phyloP scores from a whole-genome alignment of 2,113 vertebrate species.

The Struthio camelus region DNA sequence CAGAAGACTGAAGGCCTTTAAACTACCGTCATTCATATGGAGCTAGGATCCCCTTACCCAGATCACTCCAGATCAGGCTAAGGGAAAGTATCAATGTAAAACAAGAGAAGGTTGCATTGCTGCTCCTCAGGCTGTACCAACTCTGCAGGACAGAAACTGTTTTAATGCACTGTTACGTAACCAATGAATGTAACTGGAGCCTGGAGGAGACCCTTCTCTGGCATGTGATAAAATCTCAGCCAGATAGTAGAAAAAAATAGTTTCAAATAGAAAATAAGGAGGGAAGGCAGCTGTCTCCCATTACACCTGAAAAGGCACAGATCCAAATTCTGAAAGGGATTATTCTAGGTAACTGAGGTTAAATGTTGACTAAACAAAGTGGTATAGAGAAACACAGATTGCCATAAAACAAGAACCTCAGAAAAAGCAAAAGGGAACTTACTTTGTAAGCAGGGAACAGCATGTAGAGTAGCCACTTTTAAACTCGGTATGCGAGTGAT shows the following conservation, averaged over 20 bases:
- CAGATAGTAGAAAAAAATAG: not conserved
- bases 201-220: not conserved
- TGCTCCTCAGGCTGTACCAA: not conserved
- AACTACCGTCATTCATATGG: not conserved
- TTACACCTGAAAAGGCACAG: not conserved
- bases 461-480: not conserved
- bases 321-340: not conserved
- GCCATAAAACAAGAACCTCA: rapidly evolving
- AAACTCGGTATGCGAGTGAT: not conserved
- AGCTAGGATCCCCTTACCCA: not conserved
- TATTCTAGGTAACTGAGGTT: rapidly evolving
- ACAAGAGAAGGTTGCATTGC: not conserved
- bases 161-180: rapidly evolving
- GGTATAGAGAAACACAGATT: not conserved
- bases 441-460: not conserved
- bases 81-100: not conserved
- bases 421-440: not conserved
- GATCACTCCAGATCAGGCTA: not conserved
- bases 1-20: no score
- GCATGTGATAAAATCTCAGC: not conserved
- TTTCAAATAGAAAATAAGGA: not conserved
- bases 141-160: not conserved
- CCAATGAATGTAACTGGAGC: rapidly evolving
- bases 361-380: not conserved
- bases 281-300: not conserved